phyloP scores from a whole-genome alignment of 2,113 vertebrate species.

The Sigmodon hispidus region DNA sequence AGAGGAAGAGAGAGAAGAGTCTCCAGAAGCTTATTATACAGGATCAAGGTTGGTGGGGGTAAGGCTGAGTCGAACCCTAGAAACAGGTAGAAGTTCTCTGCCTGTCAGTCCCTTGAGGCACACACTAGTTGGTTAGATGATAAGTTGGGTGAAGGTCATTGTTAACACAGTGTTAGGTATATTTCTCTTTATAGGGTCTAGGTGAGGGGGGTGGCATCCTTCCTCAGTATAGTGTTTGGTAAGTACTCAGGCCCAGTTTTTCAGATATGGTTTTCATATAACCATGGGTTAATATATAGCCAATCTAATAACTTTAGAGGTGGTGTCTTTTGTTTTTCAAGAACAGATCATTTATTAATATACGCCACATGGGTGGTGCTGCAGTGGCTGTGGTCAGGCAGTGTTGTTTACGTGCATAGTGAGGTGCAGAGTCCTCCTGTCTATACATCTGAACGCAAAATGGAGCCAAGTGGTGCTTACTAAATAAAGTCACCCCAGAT shows the following conservation, averaged over 20 bases:
- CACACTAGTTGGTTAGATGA: background rate
- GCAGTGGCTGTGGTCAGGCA: background rate
- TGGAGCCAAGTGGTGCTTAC: background rate
- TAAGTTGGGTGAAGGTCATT: background rate
- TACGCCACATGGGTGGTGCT: background rate
- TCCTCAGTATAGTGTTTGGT: background rate
- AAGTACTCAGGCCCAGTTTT: background rate
- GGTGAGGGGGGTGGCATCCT: background rate
- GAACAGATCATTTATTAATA: background rate
- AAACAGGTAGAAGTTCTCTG: background rate
- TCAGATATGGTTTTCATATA: background rate
- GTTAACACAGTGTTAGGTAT: background rate
- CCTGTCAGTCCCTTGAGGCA: background rate
- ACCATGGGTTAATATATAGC: background rate
- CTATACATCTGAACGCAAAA: background rate
- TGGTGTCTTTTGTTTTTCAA: background rate
- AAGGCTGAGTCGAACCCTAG: background rate
- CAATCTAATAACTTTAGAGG: background rate
- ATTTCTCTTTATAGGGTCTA: background rate
- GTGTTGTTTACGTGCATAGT: background rate
- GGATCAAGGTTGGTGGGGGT: too few species aligned
- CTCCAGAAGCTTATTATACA: background rate
- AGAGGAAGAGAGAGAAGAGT: background rate
- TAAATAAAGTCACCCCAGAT: background rate
- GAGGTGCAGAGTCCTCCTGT: background rate